Evolutionary conservation across 2,113 vertebrate genomes (phyloP).

Genomic region (Dicaeum eximium): DNA sequence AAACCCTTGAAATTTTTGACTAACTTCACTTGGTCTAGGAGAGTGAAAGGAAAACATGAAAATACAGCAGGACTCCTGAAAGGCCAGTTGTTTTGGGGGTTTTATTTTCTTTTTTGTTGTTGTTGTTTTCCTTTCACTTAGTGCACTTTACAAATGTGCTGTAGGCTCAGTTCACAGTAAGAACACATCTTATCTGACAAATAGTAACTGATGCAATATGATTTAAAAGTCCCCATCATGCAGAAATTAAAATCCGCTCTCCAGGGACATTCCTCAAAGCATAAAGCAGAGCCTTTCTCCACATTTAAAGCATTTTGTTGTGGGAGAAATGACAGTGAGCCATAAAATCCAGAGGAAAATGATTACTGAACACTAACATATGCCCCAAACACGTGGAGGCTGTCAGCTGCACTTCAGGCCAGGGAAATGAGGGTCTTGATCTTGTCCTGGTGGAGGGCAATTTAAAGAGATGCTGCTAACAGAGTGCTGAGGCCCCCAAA

Average conservation of each 20-base stretch:
- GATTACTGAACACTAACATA: not conserved
- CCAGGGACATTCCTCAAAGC: not conserved
- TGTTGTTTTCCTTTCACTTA: not conserved
- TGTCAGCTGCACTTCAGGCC: not conserved
- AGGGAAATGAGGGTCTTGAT: not conserved
- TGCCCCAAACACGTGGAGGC: not conserved
- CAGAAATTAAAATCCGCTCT: conserved; percentile 18
- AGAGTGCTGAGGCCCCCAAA: not conserved
- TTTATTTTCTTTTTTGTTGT: not conserved
- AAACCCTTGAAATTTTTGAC: not conserved
- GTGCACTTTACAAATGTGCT: not conserved
- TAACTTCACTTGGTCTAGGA: not conserved
- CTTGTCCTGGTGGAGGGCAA: not conserved
- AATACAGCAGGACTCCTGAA: not conserved
- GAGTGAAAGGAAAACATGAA: not conserved
- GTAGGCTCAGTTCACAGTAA: not conserved
- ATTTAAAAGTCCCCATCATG: not conserved
- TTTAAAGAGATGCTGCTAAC: not conserved
- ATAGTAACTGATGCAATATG: not conserved
- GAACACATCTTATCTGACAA: not conserved
- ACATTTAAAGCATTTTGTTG: conserved; percentile 23
- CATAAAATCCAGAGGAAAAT: conserved; percentile 21
- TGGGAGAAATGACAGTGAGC: conserved; percentile 33
- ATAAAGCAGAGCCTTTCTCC: not conserved
- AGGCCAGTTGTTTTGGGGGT: not conserved